These are phyloP conservation scores for Phyllotreta cruciferae DNA, from an alignment of 2,888 invertebrate genomes.

Conservation along the genomic window DNA sequence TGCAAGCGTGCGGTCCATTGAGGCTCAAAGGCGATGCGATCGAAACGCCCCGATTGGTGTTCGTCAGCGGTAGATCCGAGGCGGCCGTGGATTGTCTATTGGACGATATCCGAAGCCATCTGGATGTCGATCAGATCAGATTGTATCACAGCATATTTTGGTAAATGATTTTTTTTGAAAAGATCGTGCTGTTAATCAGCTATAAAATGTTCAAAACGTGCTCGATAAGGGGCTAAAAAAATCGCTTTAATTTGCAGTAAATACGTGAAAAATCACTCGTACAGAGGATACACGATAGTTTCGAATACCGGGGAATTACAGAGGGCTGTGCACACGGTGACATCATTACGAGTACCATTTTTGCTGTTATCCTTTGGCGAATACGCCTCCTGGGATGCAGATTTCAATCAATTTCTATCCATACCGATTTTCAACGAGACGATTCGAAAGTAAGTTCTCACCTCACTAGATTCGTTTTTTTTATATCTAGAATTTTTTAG, in stretches of 20 bases:
- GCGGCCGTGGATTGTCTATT: constrained; percentile 69
- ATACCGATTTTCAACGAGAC: constrained; percentile 77
- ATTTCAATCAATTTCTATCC: constrained; percentile 79
- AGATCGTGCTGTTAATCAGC: too few relatives aligned
- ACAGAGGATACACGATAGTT: constrained; percentile 74
- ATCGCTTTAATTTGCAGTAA: constrained; percentile 54
- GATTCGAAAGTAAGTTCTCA: constrained; percentile 65
- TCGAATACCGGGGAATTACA: constrained; percentile 50
- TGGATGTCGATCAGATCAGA: constrained; percentile 48
- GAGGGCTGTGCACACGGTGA: constrained; percentile 12
- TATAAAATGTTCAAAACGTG: too few relatives aligned
- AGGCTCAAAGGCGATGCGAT: constrained; percentile 65
- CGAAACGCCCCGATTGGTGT: constrained; percentile 74
- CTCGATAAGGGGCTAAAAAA: too few relatives aligned
- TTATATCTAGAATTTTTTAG: constrained; percentile 2
- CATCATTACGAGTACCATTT: not conserved
- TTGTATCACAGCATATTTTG: constrained; percentile 57
- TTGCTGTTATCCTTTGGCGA: constrained; percentile 79
- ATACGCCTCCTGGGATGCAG: constrained; percentile 88
- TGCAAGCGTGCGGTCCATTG: constrained; percentile 70
- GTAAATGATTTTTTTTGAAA: too few relatives aligned
- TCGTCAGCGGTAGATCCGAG: constrained; percentile 78
- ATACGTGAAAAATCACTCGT: constrained; percentile 28
- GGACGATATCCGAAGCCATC: constrained; percentile 64
- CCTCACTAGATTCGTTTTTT: not conserved